These are phyloP conservation scores for Lacerta viridis DNA, from an alignment of 2,797 vertebrate genomes.

Conservation along the genomic window DNA sequence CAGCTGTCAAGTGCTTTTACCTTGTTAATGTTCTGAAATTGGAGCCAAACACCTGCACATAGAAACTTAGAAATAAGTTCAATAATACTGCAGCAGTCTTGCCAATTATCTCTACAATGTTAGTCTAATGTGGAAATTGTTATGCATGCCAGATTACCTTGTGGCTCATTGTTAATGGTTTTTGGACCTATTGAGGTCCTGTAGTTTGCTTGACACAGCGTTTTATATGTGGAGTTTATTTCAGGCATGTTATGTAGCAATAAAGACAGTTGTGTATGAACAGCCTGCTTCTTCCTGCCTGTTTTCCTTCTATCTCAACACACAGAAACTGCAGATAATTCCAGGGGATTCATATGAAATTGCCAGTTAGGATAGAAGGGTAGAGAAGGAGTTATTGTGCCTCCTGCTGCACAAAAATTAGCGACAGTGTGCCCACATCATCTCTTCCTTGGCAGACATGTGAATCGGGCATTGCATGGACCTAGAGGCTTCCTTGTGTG, in stretches of 20 bases:
- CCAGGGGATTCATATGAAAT: not conserved
- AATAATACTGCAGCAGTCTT: not conserved
- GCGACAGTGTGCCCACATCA: not conserved
- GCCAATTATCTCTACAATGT: not conserved
- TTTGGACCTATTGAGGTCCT: not conserved
- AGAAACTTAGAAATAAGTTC: not conserved
- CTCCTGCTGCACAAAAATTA: not conserved
- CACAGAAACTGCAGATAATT: not conserved
- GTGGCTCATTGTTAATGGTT: not conserved
- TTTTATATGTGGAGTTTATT: too few relatives aligned
- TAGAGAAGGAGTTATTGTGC: not conserved
- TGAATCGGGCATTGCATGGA: too few relatives aligned
- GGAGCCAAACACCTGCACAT: not conserved
- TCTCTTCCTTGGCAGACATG: not conserved
- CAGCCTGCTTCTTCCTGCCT: not conserved
- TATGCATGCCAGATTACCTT: not conserved
- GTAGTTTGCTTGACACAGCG: not conserved
- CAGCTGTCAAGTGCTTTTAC: not conserved
- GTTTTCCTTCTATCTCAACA: not conserved
- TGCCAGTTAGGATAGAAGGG: not conserved
- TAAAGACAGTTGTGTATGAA: not conserved
- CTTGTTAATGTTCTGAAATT: not conserved
- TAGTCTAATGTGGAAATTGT: not conserved
- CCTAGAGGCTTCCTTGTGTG: too few relatives aligned
- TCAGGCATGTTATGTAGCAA: too few relatives aligned